These are phyloP conservation scores for Alouatta palliata DNA, from an alignment of 2,113 vertebrate species.

Conservation along the genomic window DNA sequence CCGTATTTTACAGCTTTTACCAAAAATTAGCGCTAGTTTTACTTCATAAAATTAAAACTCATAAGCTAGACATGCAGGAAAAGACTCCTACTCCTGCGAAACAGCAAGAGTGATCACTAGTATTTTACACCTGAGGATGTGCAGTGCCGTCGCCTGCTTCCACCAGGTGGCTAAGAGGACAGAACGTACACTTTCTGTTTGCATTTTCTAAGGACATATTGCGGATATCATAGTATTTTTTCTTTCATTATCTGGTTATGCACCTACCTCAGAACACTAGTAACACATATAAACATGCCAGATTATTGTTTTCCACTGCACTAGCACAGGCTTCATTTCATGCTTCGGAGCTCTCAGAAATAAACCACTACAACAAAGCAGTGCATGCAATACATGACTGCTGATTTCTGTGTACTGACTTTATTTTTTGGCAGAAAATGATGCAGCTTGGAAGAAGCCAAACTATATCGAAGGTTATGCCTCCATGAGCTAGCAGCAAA, in stretches of 20 bases:
- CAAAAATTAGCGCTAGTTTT: background rate
- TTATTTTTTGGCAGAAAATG: constrained; percentile 39
- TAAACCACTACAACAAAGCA: background rate
- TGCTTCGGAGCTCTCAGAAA: constrained; percentile 18
- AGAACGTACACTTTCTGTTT: background rate
- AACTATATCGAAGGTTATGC: background rate
- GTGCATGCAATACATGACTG: background rate
- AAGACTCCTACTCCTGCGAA: background rate
- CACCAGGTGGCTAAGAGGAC: constrained; percentile 3
- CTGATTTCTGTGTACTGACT: constrained; percentile 41
- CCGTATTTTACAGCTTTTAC: background rate
- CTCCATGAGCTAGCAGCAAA: background rate
- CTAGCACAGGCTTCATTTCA: background rate
- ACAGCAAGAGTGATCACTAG: accelerated
- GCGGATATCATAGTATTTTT: background rate
- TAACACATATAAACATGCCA: background rate
- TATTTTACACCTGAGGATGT: background rate
- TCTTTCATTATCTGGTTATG: background rate
- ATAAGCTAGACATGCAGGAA: background rate
- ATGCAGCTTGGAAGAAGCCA: constrained; percentile 35
- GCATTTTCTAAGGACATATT: background rate
- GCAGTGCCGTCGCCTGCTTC: background rate
- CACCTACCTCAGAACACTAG: background rate
- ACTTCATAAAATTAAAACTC: background rate
- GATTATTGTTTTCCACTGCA: background rate